Evolutionary conservation across 1,140 invertebrate genomes (phyloP).

Genomic region (Macrotrachela quadricornifera): DNA sequence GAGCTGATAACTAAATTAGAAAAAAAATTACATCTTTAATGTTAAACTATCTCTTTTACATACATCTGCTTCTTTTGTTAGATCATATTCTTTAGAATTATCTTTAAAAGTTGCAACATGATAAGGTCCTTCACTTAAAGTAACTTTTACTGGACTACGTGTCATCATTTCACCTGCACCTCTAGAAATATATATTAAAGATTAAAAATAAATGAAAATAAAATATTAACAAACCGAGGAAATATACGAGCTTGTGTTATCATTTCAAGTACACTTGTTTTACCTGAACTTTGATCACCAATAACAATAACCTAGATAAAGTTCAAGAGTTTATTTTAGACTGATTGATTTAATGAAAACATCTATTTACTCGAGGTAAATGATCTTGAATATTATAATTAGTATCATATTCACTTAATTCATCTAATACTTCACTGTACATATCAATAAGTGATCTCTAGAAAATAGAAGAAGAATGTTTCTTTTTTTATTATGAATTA

Average conservation of each 20-base stretch:
- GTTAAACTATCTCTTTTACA: constrained; percentile 59
- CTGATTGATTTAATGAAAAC: too few relatives aligned
- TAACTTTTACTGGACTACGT: constrained; percentile 73
- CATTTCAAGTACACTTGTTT: constrained; percentile 96
- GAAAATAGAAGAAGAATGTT: too few relatives aligned
- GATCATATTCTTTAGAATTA: constrained; percentile 12
- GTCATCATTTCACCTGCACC: constrained; percentile 63
- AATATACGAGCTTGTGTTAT: constrained; percentile 91
- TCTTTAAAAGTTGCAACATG: constrained; percentile 78
- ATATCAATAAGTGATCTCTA: constrained; percentile 88
- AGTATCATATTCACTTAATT: constrained; percentile 64
- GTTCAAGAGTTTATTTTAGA: too few relatives aligned
- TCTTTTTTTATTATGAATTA: too few relatives aligned
- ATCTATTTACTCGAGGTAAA: constrained; percentile 46
- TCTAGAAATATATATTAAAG: constrained; percentile 20
- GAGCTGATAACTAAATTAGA: constrained; percentile 42
- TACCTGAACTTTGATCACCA: constrained; percentile 94
- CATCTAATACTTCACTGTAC: constrained; percentile 96
- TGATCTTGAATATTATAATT: constrained; percentile 81
- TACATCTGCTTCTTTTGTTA: constrained; percentile 5
- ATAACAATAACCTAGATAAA: constrained; percentile 63
- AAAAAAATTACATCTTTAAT: constrained; percentile 51
- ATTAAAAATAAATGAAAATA: neutral
- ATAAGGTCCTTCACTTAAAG: constrained; percentile 89
- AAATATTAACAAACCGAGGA: constrained; percentile 37